Conservation (phyloP, 2,888 invertebrate genomes). For the Sthenelais limicola region DNA sequence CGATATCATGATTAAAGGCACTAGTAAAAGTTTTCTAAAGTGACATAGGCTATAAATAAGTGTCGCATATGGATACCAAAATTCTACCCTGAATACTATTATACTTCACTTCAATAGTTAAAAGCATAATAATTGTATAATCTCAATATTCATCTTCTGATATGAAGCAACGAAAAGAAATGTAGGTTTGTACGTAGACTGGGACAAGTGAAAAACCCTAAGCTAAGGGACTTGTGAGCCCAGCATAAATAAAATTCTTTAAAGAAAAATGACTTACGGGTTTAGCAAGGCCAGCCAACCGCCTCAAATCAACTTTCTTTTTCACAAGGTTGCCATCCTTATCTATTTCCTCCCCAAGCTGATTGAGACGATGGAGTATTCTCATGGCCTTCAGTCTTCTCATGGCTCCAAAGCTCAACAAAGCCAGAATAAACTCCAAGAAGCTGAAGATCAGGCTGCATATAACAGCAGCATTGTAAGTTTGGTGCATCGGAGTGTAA, state of each 20-base stretch:
- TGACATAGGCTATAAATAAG: neutral
- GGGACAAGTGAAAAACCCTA: no score
- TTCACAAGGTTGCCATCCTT: constrained; percentile 62
- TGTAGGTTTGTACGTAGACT: no score
- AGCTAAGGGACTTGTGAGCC: no score
- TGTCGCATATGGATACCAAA: no score
- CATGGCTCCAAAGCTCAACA: constrained; percentile 58
- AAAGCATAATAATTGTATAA: no score
- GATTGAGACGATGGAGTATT: constrained; percentile 61
- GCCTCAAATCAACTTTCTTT: constrained; percentile 56
- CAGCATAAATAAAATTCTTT: no score
- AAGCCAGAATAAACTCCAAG: constrained; percentile 57
- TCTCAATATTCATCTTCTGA: no score
- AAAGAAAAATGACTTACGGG: constrained; percentile 57
- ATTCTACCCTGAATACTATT: no score
- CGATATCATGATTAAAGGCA: neutral
- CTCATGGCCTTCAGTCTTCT: constrained; percentile 55
- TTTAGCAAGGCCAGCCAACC: constrained; percentile 63
- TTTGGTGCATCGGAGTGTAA: constrained; percentile 60
- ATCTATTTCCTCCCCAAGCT: constrained; percentile 61
- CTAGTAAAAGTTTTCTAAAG: neutral
- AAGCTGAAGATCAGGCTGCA: constrained; percentile 57
- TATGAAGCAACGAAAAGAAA: no score
- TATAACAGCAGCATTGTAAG: constrained; percentile 63
- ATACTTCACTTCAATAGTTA: no score